Evolutionary conservation across 1,140 invertebrate species (phyloP), one percentile per base, ranked within the genome.

Genomic region (Mactra quadrangularis): DNA sequence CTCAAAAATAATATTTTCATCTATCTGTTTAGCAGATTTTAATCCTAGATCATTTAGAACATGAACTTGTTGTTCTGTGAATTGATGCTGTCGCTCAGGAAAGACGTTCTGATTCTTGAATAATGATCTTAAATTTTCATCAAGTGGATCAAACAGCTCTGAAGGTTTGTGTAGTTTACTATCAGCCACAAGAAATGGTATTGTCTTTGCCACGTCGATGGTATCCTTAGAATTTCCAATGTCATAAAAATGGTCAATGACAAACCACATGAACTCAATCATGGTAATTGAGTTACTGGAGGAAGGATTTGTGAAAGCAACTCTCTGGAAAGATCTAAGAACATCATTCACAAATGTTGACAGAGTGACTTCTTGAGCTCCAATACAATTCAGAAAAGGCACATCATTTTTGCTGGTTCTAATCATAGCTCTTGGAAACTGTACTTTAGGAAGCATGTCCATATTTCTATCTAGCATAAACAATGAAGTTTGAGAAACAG

Each of bases 81-180:
- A 59, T 3, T 11, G 9, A 25, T 17, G 1, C 35, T 11, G 11
- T 6, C 19, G 1, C 33, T 47, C 57, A 29, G 72, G 72, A 76
- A 76, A 76, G 38, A 60, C 17, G 6, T n/a, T 29, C 31, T 76
- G 35, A 6, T 45, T 45, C 25, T 41, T 11, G 4, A 76, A 59
- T 17, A 76, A 29, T 19, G 7, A 31, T 41, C 47, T 27, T 35
- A 76, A 38, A 25, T 9, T 31, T 27, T 35, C 19, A 62, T 41
- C 35, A 7, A 45, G 27, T 47, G 72, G 72, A 38, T 76, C 45
- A 52, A 62, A 76, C 25, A 76, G 38, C 6, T 76, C 55, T 0
- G 27, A 60, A 19, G 72, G 72, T 47, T n/a, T 62, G n/a, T 19
- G 22, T 6, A 22, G 38, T 2, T 31, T 29, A 19, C 11, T 29